Percentiles rank a stretch among this genome's conserved stretches.
Conservation (phyloP, 2,888 invertebrate species). For the Trypoxylon attenuatum region DNA sequence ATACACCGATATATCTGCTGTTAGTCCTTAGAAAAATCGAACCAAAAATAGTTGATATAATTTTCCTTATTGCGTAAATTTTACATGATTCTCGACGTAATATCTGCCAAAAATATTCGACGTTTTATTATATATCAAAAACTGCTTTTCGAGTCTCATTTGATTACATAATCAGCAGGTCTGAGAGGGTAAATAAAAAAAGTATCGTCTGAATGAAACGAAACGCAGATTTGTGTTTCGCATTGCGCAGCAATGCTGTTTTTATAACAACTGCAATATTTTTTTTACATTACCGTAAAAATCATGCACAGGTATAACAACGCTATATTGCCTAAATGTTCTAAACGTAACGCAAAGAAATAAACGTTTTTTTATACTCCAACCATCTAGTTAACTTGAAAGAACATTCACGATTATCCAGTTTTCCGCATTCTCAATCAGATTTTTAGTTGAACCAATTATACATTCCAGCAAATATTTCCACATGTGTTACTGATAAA, state of each 20-base stretch:
- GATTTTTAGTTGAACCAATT: slow-evolving; percentile 11
- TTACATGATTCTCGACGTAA: neutral
- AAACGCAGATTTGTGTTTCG: slow-evolving; percentile 38
- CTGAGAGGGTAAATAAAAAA: slow-evolving; percentile 26
- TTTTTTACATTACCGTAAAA: slow-evolving; percentile 60
- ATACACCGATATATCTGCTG: too few relatives aligned
- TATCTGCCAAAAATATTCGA: neutral
- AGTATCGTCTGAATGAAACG: slow-evolving; percentile 31
- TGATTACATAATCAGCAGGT: too few relatives aligned
- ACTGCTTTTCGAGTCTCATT: too few relatives aligned
- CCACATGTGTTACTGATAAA: too few relatives aligned
- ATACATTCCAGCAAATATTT: too few relatives aligned
- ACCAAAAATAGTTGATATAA: too few relatives aligned
- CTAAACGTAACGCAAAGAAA: slow-evolving; percentile 22
- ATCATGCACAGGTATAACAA: slow-evolving; percentile 63
- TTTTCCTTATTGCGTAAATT: neutral
- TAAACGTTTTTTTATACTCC: slow-evolving; percentile 16
- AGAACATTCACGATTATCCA: neutral
- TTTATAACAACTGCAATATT: slow-evolving; percentile 64
- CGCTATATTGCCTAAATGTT: slow-evolving; percentile 55
- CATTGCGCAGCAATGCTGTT: slow-evolving; percentile 68
- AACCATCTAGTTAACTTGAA: slow-evolving; percentile 6
- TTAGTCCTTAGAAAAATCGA: too few relatives aligned
- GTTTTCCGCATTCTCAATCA: neutral
- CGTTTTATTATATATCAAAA: too few relatives aligned